These are phyloP conservation scores for Rhipidura dahli DNA, from an alignment of 2,113 vertebrate species.

Conservation along the genomic window DNA sequence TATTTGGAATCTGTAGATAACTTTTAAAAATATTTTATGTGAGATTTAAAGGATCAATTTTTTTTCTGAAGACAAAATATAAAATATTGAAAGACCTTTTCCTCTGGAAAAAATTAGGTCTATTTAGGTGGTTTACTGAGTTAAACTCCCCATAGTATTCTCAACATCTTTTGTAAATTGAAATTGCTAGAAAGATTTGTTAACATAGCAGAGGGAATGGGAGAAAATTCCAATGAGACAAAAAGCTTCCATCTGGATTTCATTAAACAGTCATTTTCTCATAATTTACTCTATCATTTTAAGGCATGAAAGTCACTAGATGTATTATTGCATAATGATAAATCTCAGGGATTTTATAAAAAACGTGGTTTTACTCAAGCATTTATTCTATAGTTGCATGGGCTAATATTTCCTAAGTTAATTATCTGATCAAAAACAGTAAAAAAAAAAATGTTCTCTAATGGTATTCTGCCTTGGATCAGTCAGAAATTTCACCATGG, in stretches of 20 bases:
- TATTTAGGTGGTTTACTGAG: background rate
- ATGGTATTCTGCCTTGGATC: background rate
- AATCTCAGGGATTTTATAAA: background rate
- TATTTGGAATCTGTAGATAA: background rate
- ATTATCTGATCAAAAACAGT: background rate
- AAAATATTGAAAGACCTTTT: background rate
- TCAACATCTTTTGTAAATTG: background rate
- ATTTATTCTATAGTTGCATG: background rate
- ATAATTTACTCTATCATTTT: background rate
- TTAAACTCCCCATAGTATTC: background rate
- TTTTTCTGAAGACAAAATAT: background rate
- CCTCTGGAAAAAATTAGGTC: background rate
- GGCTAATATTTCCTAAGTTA: background rate
- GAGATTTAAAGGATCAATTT: background rate
- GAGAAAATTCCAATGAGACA: conserved; percentile 1
- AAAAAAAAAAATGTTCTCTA: background rate
- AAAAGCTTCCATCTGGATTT: conserved; percentile 24
- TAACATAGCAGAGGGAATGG: background rate
- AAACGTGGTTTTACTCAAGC: background rate
- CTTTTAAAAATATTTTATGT: background rate
- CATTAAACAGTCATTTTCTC: conserved; percentile 11
- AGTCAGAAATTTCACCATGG: background rate
- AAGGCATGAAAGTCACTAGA: background rate
- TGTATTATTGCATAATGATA: background rate
- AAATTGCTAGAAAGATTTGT: background rate